These are phyloP conservation scores for Gallinago stenura DNA, from an alignment of 2,797 vertebrate genomes.

Conservation along the genomic window DNA sequence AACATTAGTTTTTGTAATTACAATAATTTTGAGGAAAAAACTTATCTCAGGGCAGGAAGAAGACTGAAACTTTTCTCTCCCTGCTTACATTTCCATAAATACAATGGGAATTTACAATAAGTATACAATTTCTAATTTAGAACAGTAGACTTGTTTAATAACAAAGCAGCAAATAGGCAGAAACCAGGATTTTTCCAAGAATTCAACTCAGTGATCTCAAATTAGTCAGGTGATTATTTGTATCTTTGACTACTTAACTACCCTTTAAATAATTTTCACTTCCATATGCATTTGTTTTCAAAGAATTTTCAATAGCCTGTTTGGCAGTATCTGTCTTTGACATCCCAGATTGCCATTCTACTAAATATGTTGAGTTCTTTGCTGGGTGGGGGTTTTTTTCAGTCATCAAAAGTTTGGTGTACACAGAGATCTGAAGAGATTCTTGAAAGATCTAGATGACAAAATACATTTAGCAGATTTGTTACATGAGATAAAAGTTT, in stretches of 20 bases:
- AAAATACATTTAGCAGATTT: not conserved
- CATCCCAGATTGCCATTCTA: not conserved
- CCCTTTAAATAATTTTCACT: not conserved
- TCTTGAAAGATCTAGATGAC: not conserved
- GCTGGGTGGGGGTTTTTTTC: not conserved
- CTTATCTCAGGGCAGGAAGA: not conserved
- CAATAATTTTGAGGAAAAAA: not conserved
- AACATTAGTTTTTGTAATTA: not conserved
- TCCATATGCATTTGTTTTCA: not conserved
- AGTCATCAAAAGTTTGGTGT: not conserved
- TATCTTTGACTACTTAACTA: not conserved
- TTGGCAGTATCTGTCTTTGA: not conserved
- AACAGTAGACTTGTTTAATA: not conserved
- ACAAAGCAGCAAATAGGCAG: not conserved
- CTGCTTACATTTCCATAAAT: not conserved
- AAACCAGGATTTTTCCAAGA: not conserved
- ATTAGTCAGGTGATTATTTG: not conserved
- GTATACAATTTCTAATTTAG: not conserved
- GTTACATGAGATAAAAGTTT: accelerated
- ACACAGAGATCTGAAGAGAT: not conserved
- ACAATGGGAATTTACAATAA: not conserved
- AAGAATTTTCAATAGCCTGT: not conserved
- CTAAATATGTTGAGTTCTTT: not conserved
- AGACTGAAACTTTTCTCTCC: not conserved
- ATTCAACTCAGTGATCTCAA: not conserved